These are phyloP conservation scores for Myopa testacea DNA, from an alignment of 2,888 invertebrate genomes.

Conservation along the genomic window DNA sequence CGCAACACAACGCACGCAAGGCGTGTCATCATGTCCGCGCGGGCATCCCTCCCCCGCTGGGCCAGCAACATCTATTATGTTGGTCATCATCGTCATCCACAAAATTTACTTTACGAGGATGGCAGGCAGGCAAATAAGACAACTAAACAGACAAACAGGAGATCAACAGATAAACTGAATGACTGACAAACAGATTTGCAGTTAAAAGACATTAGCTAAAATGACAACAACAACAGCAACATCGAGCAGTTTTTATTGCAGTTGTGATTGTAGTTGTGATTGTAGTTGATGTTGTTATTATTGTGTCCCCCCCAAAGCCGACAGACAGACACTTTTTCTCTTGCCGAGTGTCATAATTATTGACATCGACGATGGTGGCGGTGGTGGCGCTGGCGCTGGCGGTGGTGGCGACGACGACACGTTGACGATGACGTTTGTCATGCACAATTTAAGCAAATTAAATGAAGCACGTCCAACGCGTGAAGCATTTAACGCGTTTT, in stretches of 20 bases:
- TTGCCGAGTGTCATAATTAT: constrained; percentile 24
- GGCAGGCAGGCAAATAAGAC: background rate
- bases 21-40: too few relatives aligned
- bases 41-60: too few relatives aligned
- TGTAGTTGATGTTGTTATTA: constrained; percentile 19
- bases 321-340: background rate
- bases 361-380: constrained; percentile 19
- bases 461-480: constrained; percentile 37
- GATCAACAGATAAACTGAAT: constrained; percentile 4
- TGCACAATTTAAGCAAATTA: constrained; percentile 38
- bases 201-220: background rate
- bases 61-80: background rate
- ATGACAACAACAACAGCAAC: background rate
- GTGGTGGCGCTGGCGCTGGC: background rate
- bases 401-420: too few relatives aligned
- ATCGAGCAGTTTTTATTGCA: background rate
- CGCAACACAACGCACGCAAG: too few relatives aligned
- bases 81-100: too few relatives aligned
- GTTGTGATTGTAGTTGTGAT: background rate
- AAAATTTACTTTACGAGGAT: too few relatives aligned
- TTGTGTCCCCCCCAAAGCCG: background rate
- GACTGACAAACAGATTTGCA: background rate
- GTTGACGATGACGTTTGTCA: constrained; percentile 13
- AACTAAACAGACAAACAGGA: background rate
- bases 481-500: constrained; percentile 27